Percentiles rank a stretch among this genome's conserved stretches.
These are phyloP conservation scores for Aromia moschata DNA, from an alignment of 2,888 invertebrate species.

Conservation along the genomic window DNA sequence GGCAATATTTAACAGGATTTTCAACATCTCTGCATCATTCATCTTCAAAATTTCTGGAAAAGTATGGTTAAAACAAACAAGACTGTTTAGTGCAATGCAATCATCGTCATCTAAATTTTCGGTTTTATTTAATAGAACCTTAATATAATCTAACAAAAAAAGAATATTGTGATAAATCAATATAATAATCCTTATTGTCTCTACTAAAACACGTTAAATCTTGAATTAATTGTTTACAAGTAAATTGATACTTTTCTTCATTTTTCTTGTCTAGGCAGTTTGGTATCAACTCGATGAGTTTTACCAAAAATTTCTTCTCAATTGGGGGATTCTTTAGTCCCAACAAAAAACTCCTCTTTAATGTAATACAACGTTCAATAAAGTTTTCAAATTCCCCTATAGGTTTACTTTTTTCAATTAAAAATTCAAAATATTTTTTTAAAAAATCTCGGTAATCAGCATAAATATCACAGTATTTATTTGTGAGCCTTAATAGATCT, in stretches of 20 bases:
- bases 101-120: neutral
- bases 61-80: neutral
- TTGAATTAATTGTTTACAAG: neutral
- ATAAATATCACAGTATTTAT: too few species aligned
- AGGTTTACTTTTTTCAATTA: constrained; percentile 33
- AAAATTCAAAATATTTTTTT: constrained; percentile 35
- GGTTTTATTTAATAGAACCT: neutral
- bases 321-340: neutral
- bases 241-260: neutral
- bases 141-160: neutral
- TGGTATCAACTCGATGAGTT: neutral
- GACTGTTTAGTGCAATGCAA: neutral
- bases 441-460: constrained; percentile 17
- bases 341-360: neutral
- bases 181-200: neutral
- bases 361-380: neutral
- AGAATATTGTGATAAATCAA: constrained; percentile 5
- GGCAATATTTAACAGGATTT: neutral
- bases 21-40: neutral
- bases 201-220: neutral
- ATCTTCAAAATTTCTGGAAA: neutral
- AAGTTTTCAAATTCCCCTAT: constrained; percentile 20
- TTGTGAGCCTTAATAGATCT: constrained; percentile 31
- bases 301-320: neutral
- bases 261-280: neutral